Conservation (phyloP, 2,797 vertebrate genomes). For the Podargus strigoides region DNA sequence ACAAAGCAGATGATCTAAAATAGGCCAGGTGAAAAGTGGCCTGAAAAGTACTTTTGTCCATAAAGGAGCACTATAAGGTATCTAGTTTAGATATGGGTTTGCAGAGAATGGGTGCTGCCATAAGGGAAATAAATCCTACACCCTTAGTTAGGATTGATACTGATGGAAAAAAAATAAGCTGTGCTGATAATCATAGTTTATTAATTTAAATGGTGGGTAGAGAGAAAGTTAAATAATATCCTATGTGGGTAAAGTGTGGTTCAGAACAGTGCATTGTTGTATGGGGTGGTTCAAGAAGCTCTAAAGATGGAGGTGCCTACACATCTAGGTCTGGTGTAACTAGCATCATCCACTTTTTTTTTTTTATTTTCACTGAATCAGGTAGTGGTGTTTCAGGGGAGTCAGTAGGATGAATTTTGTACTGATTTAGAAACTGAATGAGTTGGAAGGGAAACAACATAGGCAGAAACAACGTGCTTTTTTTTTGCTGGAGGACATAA, state of each 20-base stretch:
- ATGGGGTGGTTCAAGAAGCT: neutral
- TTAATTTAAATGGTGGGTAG: neutral
- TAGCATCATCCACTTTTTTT: neutral
- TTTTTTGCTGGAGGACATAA: neutral
- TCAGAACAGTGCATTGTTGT: neutral
- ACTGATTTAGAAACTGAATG: neutral
- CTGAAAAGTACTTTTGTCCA: neutral
- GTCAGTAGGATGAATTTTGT: neutral
- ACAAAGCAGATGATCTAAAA: neutral
- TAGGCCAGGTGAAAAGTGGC: neutral
- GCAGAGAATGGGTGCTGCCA: neutral
- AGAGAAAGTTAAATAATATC: neutral
- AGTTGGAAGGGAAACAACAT: neutral
- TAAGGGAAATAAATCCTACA: neutral
- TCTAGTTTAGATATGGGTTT: neutral
- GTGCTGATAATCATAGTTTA: neutral
- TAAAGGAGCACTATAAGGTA: neutral
- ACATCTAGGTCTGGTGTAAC: neutral
- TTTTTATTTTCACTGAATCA: neutral
- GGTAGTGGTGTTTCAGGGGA: neutral
- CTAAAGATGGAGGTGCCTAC: neutral
- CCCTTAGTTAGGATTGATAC: neutral
- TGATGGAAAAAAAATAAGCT: neutral
- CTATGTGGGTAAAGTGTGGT: neutral
- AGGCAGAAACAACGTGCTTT: neutral